phyloP scores from a whole-genome alignment of 2,888 invertebrate genomes.

The Gymnosoma rotundatum region DNA sequence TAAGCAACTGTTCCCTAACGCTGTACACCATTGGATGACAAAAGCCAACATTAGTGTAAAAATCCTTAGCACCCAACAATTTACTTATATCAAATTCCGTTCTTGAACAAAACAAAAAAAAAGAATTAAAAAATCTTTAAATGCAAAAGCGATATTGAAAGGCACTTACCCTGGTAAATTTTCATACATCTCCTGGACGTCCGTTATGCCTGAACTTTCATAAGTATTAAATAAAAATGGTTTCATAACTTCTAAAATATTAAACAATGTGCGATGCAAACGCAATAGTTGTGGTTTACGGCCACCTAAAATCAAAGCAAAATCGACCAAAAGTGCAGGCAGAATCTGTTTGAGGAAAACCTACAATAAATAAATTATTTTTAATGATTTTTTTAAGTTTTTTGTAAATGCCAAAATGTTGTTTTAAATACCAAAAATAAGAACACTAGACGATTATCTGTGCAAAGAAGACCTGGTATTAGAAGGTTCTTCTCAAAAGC shows the following conservation, averaged over 20 bases:
- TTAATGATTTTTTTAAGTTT: not conserved
- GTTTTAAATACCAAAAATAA: slow-evolving; percentile 62
- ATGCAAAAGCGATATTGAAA: not conserved
- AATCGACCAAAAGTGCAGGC: slow-evolving; percentile 74
- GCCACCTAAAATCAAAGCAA: slow-evolving; percentile 71
- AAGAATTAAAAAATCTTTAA: not conserved
- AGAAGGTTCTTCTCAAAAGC: slow-evolving; percentile 73
- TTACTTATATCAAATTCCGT: slow-evolving; percentile 73
- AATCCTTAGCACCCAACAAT: not conserved
- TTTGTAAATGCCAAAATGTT: no score
- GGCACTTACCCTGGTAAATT: slow-evolving; percentile 70
- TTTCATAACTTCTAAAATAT: slow-evolving; percentile 73
- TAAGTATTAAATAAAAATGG: slow-evolving; percentile 76
- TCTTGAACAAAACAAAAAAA: slow-evolving; percentile 62
- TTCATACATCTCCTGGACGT: slow-evolving; percentile 57
- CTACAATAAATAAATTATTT: slow-evolving; percentile 30
- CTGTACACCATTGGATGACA: slow-evolving; percentile 10
- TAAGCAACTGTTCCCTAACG: slow-evolving; percentile 46
- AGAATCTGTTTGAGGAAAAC: slow-evolving; percentile 75
- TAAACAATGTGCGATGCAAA: slow-evolving; percentile 72
- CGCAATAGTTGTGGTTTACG: slow-evolving; percentile 74
- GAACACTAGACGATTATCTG: slow-evolving; percentile 71
- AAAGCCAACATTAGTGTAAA: slow-evolving; percentile 8
- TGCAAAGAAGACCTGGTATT: slow-evolving; percentile 73
- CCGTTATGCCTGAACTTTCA: slow-evolving; percentile 73